Evolutionary conservation across 2,113 vertebrate genomes (phyloP).

Genomic region (Propithecus coquereli): DNA sequence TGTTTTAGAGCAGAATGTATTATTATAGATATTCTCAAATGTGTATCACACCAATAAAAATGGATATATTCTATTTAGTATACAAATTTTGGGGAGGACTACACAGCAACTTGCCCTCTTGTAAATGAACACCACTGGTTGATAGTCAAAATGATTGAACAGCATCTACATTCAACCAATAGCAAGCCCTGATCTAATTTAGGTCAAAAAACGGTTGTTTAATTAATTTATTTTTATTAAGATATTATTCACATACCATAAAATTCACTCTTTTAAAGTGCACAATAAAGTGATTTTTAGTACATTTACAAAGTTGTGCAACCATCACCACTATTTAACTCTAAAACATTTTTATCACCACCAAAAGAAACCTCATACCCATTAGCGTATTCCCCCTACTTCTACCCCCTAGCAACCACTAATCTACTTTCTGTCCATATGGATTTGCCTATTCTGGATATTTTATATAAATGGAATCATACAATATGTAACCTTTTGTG

Average conservation of each 20-base stretch:
- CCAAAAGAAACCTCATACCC: background rate
- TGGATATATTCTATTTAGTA: background rate
- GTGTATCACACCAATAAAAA: background rate
- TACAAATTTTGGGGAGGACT: background rate
- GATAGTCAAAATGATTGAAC: conserved; percentile 1
- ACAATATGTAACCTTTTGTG: background rate
- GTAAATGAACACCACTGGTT: background rate
- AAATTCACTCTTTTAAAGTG: background rate
- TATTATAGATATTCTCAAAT: background rate
- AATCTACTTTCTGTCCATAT: background rate
- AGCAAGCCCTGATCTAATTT: background rate
- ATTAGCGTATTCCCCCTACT: background rate
- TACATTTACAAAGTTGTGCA: background rate
- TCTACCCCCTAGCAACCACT: background rate
- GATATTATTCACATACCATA: background rate
- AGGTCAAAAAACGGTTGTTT: background rate
- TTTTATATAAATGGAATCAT: background rate
- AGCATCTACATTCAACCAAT: background rate
- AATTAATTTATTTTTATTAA: background rate
- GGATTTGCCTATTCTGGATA: background rate
- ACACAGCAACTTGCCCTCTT: conserved; percentile 12
- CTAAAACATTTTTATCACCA: background rate
- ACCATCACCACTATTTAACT: background rate
- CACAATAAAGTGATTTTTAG: background rate
- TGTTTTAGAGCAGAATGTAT: conserved; percentile 4